phyloP scores from a whole-genome alignment of 2,888 invertebrate species.

The Tipula lateralis region DNA sequence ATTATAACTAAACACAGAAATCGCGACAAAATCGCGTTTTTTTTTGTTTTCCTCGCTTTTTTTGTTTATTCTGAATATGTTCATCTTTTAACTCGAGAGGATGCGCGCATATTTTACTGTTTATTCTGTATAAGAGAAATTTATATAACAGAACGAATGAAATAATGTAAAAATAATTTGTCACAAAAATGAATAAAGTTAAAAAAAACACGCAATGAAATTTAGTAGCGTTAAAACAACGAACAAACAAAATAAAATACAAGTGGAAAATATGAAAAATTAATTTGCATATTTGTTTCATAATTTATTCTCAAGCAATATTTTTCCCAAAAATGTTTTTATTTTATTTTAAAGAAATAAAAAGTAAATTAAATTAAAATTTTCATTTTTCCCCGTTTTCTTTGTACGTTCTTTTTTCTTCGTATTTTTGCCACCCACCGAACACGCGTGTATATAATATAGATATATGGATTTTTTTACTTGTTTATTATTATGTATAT shows the following conservation, averaged over 20 bases:
- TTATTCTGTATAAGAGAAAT: not conserved
- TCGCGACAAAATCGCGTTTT: not conserved
- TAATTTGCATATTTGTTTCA: slow-evolving; percentile 24
- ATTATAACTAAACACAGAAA: not conserved
- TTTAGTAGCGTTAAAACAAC: not conserved
- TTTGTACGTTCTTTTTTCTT: not conserved
- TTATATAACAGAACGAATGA: not conserved
- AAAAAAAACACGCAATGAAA: slow-evolving; percentile 11
- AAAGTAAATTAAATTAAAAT: slow-evolving; percentile 1
- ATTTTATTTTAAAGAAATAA: slow-evolving; percentile 24
- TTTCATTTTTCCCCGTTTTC: not conserved
- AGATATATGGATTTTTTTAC: slow-evolving; percentile 15
- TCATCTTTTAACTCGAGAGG: slow-evolving; percentile 7
- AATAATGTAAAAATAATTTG: not conserved
- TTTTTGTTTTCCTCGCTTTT: not conserved
- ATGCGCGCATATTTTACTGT: not conserved
- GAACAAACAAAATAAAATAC: not conserved
- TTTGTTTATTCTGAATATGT: not conserved
- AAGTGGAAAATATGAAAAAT: not conserved
- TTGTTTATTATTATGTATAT: not conserved
- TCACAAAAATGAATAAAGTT: slow-evolving; percentile 15
- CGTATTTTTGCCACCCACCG: not conserved
- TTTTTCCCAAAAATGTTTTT: slow-evolving; percentile 4
- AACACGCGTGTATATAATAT: slow-evolving; percentile 24
- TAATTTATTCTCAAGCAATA: slow-evolving; percentile 15